A percentile compares a stretch with the other conserved stretches of the same genome.
These are phyloP conservation scores for Drosophila flavopinicola DNA, from an alignment of 2,888 invertebrate genomes.

Conservation along the genomic window DNA sequence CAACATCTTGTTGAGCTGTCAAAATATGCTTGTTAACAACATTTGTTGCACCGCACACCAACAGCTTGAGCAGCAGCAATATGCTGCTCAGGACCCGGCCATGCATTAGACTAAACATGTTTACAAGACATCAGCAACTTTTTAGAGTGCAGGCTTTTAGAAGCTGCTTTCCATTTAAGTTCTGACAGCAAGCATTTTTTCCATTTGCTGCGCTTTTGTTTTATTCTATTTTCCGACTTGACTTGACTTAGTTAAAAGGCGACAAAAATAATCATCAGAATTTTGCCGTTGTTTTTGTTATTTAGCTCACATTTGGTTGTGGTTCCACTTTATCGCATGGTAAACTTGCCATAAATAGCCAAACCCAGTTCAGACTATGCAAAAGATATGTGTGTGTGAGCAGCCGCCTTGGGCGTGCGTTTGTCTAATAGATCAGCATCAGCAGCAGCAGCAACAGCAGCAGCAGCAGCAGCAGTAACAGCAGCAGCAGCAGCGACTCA, in stretches of 20 bases:
- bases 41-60: conserved; percentile 74
- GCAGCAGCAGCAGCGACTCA: conserved; percentile 61
- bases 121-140: conserved; percentile 67
- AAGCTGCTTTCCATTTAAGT: conserved; percentile 72
- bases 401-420: conserved; percentile 69
- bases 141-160: conserved; percentile 62
- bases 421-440: conserved; percentile 76
- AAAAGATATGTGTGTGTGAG: conserved; percentile 34
- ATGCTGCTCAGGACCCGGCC: conserved; percentile 34
- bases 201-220: conserved; percentile 7
- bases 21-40: conserved; percentile 79
- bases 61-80: conserved; percentile 38
- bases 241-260: conserved; percentile 57
- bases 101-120: conserved; percentile 76
- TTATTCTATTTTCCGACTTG: neutral
- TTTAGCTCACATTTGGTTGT: conserved; percentile 45
- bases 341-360: conserved; percentile 75
- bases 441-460: conserved; percentile 31
- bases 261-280: conserved; percentile 74
- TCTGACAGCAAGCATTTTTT: conserved; percentile 68
- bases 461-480: conserved; percentile 21
- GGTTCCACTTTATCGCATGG: conserved; percentile 64
- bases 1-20: conserved; percentile 80
- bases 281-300: conserved; percentile 51
- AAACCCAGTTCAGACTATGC: conserved; percentile 36